Conservation (phyloP, 2,113 vertebrate genomes). For the Protobothrops flavoviridis region DNA sequence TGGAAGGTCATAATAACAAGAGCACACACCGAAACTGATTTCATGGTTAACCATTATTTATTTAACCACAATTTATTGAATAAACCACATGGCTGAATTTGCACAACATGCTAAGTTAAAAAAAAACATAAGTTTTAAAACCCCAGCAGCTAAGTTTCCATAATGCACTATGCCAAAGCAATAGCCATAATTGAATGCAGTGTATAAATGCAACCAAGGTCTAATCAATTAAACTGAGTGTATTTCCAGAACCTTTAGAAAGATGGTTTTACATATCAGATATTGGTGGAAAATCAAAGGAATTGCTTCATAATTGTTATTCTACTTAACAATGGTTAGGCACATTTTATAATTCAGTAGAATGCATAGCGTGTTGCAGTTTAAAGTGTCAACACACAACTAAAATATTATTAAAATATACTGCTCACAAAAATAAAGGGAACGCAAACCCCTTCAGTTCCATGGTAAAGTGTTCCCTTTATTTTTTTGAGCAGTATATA, state of each 20-base stretch:
- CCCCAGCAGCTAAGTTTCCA: not conserved
- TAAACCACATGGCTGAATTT: not conserved
- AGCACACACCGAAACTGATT: not conserved
- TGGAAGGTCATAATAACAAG: not conserved
- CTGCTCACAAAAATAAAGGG: no score
- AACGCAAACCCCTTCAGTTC: no score
- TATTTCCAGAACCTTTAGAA: not conserved
- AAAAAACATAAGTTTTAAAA: not conserved
- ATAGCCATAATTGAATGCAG: not conserved
- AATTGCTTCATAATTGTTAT: not conserved
- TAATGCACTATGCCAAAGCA: not conserved
- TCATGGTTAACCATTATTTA: not conserved
- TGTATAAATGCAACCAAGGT: not conserved
- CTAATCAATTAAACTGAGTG: not conserved
- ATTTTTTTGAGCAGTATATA: not conserved
- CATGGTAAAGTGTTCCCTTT: no score
- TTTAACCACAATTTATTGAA: not conserved
- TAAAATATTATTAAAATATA: not conserved
- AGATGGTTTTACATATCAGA: not conserved
- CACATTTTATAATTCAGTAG: not conserved
- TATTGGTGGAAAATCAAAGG: not conserved
- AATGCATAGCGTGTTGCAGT: not conserved
- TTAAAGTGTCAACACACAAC: not conserved
- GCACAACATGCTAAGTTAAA: not conserved
- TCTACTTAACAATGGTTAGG: not conserved